Conservation (phyloP, 2,888 invertebrate species). For the Julus scanicus region DNA sequence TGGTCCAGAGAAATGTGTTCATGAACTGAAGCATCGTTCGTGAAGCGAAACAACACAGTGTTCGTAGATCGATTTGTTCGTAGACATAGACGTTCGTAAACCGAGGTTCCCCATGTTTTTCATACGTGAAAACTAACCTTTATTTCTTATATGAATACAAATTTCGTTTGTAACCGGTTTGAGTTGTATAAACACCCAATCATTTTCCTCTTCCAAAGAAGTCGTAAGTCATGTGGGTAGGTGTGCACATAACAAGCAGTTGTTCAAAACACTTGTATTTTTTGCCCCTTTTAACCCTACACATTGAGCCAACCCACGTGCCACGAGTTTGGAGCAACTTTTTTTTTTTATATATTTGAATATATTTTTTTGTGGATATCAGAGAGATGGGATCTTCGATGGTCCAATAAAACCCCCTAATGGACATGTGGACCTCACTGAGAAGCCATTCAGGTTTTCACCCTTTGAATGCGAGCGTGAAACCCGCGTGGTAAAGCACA, state of each 20-base stretch:
- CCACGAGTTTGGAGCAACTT: conserved; percentile 26
- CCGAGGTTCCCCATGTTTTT: too few relatives aligned
- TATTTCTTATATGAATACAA: neutral
- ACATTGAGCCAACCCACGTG: neutral
- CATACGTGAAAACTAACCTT: too few relatives aligned
- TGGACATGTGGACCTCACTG: conserved; percentile 45
- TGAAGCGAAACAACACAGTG: too few relatives aligned
- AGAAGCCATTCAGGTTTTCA: conserved; percentile 50
- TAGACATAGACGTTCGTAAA: too few relatives aligned
- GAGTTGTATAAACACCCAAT: neutral
- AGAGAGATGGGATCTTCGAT: conserved; percentile 41
- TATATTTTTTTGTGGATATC: conserved; percentile 21
- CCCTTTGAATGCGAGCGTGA: conserved; percentile 51
- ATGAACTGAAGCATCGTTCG: too few relatives aligned
- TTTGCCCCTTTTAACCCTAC: conserved; percentile 25
- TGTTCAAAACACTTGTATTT: conserved; percentile 31
- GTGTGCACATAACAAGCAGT: conserved; percentile 20
- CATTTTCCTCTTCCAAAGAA: neutral
- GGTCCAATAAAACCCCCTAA: conserved; percentile 47
- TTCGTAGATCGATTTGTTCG: too few relatives aligned
- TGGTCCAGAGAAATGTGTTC: too few relatives aligned
- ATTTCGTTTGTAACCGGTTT: conserved; percentile 8
- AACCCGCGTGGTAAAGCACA: conserved; percentile 31
- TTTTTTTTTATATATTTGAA: neutral
- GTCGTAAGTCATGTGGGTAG: neutral